A percentile compares a stretch with the other conserved stretches of the same genome.
Conservation (phyloP, 2,113 vertebrate genomes). For the Cygnus buccinator region DNA sequence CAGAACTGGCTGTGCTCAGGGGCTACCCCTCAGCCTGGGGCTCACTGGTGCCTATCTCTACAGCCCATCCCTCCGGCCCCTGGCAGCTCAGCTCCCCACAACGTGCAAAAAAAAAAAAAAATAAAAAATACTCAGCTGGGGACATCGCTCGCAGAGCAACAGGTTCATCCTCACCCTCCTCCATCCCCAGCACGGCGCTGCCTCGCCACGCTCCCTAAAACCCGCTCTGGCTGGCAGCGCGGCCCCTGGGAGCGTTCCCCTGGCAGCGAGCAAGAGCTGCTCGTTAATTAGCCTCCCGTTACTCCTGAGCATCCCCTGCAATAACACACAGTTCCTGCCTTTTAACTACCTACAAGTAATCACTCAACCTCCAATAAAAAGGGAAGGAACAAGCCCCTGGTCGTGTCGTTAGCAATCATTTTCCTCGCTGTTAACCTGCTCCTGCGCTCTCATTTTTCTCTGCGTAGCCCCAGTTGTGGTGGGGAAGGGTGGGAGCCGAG, state of each 20-base stretch:
- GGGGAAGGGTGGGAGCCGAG: not conserved
- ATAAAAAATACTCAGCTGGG: rapidly evolving
- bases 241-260: not conserved
- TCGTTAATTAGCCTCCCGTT: not conserved
- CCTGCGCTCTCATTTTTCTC: not conserved
- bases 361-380: slow-evolving; percentile 7
- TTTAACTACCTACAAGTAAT: slow-evolving; percentile 28
- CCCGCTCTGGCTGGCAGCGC: not conserved
- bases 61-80: not conserved
- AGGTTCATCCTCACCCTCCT: not conserved
- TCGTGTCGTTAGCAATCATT: not conserved
- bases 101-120: too few species aligned
- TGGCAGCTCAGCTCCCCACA: not conserved
- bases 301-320: slow-evolving; percentile 7
- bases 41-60: rapidly evolving
- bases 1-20: rapidly evolving
- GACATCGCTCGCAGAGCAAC: rapidly evolving
- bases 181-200: not conserved
- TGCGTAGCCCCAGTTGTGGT: not conserved
- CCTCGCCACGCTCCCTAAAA: rapidly evolving
- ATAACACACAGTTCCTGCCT: slow-evolving; percentile 32
- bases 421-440: slow-evolving; percentile 44
- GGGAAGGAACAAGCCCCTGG: slow-evolving; percentile 19
- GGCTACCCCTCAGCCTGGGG: rapidly evolving
- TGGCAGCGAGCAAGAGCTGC: not conserved